Evolutionary conservation across 2,888 invertebrate genomes (phyloP), one percentile per base, ranked within the genome.

Genomic region (Heterodera filipjevi): DNA sequence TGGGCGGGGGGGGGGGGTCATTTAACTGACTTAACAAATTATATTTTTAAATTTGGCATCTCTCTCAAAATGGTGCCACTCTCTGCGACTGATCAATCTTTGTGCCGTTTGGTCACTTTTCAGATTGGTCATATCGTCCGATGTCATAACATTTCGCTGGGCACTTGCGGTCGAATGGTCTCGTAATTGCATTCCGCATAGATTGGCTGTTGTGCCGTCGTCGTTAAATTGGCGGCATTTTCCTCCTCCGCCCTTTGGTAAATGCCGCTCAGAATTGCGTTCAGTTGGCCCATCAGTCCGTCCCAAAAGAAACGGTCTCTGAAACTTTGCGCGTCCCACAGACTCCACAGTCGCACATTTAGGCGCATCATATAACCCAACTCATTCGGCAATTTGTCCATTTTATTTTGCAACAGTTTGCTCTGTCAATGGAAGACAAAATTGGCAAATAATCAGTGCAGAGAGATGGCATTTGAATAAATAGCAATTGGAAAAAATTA

Each of bases 341-440:
- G 32, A 27, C 33, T 10, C 68, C 68, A 68, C 33, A 68, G 33
- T 16, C 12, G 68, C 68, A 32, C 33, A 32, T 32, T 33, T 14
- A 12, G 68, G 19, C 68, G 32, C 32, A 68, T 68, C 68, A 68
- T 68, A 22, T 68, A 10, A 33, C 68, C 68, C 68, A 68, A 68
- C 12, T 68, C 33, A 3, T 68, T 16, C 2, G 68, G 68, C 68
- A 68, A 16, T 14, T 68, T 22, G 68, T 68, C 33, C 68, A 68
- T 32, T 10, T 33, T 5, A 35, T 68, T 68, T 10, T 68, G 8
- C 68, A 68, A 16, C 35, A 22, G 19, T 19, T 33, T 27, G 14
- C 68, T 68, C 68, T 68, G 68, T 2, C 5, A 66, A 32, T 35
- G 33, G 22, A 6, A 3, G n/a, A 30, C 27, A 27, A 3, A 19